phyloP scores from a whole-genome alignment of 2,888 invertebrate genomes.

The Isotomurus palustris region DNA sequence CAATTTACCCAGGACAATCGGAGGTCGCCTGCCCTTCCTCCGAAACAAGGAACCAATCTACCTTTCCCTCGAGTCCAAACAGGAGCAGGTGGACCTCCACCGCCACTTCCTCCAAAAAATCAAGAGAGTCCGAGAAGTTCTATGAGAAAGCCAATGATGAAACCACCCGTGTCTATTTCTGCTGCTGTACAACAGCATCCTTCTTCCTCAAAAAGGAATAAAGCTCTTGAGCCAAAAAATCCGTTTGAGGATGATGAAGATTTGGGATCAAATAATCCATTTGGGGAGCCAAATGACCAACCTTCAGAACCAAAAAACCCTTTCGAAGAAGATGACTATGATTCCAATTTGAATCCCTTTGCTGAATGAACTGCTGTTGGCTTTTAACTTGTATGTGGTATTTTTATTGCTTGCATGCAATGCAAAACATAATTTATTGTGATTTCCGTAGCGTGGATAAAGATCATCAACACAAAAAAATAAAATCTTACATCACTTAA shows the following conservation, averaged over 20 bases:
- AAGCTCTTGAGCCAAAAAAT: slow-evolving; percentile 49
- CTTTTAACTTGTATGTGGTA: no score
- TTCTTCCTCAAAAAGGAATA: neutral
- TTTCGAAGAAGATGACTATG: slow-evolving; percentile 57
- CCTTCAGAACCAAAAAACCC: slow-evolving; percentile 38
- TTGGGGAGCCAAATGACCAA: slow-evolving; percentile 47
- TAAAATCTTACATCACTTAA: no score
- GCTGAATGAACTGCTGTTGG: no score
- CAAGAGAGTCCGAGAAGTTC: slow-evolving; percentile 14
- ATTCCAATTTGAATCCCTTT: slow-evolving; percentile 72
- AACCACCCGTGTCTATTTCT: slow-evolving; percentile 6
- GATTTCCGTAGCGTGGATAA: no score
- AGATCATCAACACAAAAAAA: no score
- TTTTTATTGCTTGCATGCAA: no score
- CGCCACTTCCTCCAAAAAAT: neutral
- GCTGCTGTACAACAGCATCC: slow-evolving; percentile 8
- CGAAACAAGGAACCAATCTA: slow-evolving; percentile 22
- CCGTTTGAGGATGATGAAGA: slow-evolving; percentile 52
- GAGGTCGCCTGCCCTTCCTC: slow-evolving; percentile 15
- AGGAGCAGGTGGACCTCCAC: no score
- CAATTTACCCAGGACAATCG: slow-evolving; percentile 17
- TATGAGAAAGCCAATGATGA: neutral
- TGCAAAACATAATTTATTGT: no score
- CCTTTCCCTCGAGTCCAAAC: slow-evolving; percentile 41
- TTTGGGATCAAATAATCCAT: slow-evolving; percentile 52